phyloP scores from a whole-genome alignment of 2,797 vertebrate species.

The Podargus strigoides region DNA sequence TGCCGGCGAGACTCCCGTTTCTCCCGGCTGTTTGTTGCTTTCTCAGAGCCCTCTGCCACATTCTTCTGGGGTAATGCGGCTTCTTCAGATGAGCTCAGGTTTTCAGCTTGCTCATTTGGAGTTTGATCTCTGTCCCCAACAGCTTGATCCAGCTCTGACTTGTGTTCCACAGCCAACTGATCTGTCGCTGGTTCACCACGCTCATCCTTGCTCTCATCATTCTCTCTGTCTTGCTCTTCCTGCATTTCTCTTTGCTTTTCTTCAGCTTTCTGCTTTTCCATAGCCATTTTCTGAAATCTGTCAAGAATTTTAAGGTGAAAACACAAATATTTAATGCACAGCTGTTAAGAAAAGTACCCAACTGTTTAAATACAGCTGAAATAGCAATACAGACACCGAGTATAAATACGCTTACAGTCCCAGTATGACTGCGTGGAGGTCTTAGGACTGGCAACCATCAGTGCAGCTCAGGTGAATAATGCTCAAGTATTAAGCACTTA shows the following conservation, averaged over 20 bases:
- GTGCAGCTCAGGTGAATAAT: not conserved
- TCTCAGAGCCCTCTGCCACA: constrained; percentile 30
- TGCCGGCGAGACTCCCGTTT: constrained; percentile 89
- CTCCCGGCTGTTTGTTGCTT: constrained; percentile 79
- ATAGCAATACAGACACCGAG: not conserved
- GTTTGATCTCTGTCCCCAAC: not conserved
- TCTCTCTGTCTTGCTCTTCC: not conserved
- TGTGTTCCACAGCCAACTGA: not conserved
- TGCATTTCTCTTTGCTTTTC: constrained; percentile 62
- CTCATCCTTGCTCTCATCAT: not conserved
- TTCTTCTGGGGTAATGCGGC: not conserved
- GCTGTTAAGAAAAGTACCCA: not conserved
- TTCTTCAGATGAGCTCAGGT: not conserved
- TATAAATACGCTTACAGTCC: not conserved
- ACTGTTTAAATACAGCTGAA: not conserved
- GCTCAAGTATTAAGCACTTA: not conserved
- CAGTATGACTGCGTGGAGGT: not conserved
- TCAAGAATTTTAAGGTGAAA: not conserved
- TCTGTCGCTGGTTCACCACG: not conserved
- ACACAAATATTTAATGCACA: not conserved
- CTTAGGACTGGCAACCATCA: not conserved
- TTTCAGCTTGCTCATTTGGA: not conserved
- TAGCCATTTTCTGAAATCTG: constrained; percentile 70
- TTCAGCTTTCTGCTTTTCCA: constrained; percentile 74
- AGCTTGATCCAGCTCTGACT: not conserved